These are phyloP conservation scores for Luehdorfia chinensis DNA, from an alignment of 1,140 invertebrate species.

Conservation along the genomic window DNA sequence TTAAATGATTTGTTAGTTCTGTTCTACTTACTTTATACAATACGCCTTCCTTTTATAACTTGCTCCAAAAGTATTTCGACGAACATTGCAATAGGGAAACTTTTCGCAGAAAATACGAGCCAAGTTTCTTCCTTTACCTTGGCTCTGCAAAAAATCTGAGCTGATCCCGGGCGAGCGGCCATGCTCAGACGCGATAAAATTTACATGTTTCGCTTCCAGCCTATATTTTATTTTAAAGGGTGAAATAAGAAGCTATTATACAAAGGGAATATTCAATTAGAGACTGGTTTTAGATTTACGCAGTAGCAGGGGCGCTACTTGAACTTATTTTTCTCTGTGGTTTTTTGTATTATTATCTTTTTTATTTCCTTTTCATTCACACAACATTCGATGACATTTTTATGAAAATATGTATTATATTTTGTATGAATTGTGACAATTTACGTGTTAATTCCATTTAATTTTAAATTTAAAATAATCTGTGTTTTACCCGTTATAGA, in stretches of 20 bases:
- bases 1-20: slow-evolving; percentile 61
- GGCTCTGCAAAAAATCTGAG: slow-evolving; percentile 57
- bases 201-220: slow-evolving; percentile 72
- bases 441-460: too few relatives aligned
- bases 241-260: slow-evolving; percentile 68
- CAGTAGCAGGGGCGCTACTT: slow-evolving; percentile 41
- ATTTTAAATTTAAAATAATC: too few relatives aligned
- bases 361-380: slow-evolving; percentile 25
- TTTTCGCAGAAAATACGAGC: slow-evolving; percentile 67
- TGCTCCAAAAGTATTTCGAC: slow-evolving; percentile 58
- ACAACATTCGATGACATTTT: slow-evolving; percentile 24
- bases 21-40: slow-evolving; percentile 32
- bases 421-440: background rate
- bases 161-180: slow-evolving; percentile 37
- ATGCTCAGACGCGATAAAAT: slow-evolving; percentile 66
- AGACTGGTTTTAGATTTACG: slow-evolving; percentile 67
- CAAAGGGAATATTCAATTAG: slow-evolving; percentile 75
- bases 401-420: slow-evolving; percentile 6
- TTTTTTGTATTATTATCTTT: slow-evolving; percentile 33
- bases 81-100: slow-evolving; percentile 58
- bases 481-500: too few relatives aligned
- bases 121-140: slow-evolving; percentile 64
- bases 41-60: slow-evolving; percentile 62
- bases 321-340: slow-evolving; percentile 44
- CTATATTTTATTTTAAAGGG: slow-evolving; percentile 74